phyloP scores from a whole-genome alignment of 2,113 vertebrate species.

The Periophthalmodon schlosseri region DNA sequence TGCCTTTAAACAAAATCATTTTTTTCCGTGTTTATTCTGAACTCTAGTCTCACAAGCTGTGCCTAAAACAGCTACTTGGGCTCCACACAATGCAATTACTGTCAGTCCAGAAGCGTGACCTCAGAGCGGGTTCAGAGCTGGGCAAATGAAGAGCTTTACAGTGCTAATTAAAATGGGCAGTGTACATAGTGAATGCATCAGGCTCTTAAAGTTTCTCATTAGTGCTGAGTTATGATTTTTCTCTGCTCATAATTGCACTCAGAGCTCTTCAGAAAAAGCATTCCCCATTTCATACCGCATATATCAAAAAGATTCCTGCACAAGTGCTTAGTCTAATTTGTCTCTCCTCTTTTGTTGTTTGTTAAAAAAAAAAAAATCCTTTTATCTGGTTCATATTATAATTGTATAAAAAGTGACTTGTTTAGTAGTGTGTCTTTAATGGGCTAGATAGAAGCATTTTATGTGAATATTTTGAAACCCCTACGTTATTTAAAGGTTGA shows the following conservation, averaged over 20 bases:
- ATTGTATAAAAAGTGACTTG: no score
- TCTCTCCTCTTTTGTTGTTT: not conserved
- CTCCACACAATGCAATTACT: conserved; percentile 12
- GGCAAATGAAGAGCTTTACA: conserved; percentile 25
- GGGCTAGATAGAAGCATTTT: not conserved
- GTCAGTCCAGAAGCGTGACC: not conserved
- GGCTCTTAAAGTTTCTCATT: conserved; percentile 2
- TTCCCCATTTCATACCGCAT: not conserved
- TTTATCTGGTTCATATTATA: not conserved
- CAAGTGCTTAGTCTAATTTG: not conserved
- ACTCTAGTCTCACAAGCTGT: not conserved
- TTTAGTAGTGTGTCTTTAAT: not conserved
- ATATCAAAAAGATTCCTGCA: not conserved
- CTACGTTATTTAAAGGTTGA: no score
- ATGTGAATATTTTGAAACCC: not conserved
- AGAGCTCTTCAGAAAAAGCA: not conserved
- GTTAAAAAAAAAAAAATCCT: not conserved
- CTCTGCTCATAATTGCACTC: conserved; percentile 10
- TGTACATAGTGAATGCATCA: conserved; percentile 8
- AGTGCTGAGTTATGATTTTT: conserved; percentile 1
- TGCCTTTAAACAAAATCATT: no score
- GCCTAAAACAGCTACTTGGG: not conserved
- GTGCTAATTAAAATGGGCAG: conserved; percentile 20
- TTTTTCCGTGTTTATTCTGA: no score
- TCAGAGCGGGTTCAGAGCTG: conserved; percentile 13